Base-by-base conservation (phyloP, 2,113 vertebrate genomes). In the Tragelaphus buxtoni region DNA sequence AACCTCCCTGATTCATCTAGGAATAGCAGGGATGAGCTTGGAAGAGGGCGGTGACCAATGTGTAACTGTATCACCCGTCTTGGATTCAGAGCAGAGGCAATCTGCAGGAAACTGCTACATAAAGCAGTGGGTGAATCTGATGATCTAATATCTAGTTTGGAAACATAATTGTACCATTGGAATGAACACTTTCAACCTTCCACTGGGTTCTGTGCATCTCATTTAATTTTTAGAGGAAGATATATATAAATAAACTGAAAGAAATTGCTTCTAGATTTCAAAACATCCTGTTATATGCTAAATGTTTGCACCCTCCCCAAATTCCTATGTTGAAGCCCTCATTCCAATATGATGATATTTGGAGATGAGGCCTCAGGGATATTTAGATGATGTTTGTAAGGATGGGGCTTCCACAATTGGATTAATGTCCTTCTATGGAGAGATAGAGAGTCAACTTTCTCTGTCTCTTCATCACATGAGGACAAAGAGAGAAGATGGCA, bases 21-120 rank as follows among this genome's bases (percentile, higher is more conserved):
- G 35, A 93, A 39, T 20, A 88, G 9, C 35, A 80, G 58, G 16
- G 2, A 51, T 65, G n/a, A 81, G 1, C 28, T 55, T 79, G 35
- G 2, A 32, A 10, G 5, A 91, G 11, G 79, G 24, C 0, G 35
- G 7, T 42, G 17, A 58, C 63, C 7, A 61, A 7, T 22, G 11
- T 30, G 2, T 51, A 24, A 42, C 1, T 24, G 2, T 42, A 72
- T 88, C n/a, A 88, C 2, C 1, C 2, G 0, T 53, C 28, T 55
- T 82, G 7, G 58, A 83, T 93, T 91, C 35, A 93, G 55, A 88
- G 24, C 20, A 74, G 35, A 49, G 7, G 8, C 8, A 47, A 17
- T 32, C 53, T 9, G 22, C 12, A 61, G 80, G 42, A 60, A 95
- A 12, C 39, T 39, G 24, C 14, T n/a, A 22, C 3, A 18, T 20